These are phyloP conservation scores for Agapornis canus DNA, from an alignment of 2,797 vertebrate species.

Conservation along the genomic window DNA sequence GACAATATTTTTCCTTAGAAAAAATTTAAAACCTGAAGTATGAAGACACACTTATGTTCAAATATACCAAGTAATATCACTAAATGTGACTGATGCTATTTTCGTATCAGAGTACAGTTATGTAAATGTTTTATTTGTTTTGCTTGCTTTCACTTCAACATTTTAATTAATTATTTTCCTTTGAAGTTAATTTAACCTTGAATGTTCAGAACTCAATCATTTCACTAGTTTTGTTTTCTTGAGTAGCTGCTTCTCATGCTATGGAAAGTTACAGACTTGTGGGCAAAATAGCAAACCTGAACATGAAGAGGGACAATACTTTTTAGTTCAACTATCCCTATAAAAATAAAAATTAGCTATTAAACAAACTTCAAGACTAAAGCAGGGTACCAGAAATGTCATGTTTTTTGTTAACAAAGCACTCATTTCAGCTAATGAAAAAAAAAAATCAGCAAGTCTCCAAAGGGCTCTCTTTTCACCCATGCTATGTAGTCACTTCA, in stretches of 20 bases:
- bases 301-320: background rate
- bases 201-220: background rate
- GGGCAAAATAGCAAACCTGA: background rate
- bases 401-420: background rate
- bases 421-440: background rate
- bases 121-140: background rate
- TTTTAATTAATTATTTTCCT: background rate
- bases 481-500: background rate
- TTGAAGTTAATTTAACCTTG: slow-evolving; percentile 5
- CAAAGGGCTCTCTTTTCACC: background rate
- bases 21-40: background rate
- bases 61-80: background rate
- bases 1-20: background rate
- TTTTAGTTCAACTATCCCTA: background rate
- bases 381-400: background rate
- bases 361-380: background rate
- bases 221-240: background rate
- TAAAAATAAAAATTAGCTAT: background rate
- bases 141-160: background rate
- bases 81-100: background rate
- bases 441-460: background rate
- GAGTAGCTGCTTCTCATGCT: background rate
- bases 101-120: background rate
- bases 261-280: background rate
- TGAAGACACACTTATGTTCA: background rate